Evolutionary conservation across 2,797 vertebrate species (phyloP).

Genomic region (Paguma larvata): DNA sequence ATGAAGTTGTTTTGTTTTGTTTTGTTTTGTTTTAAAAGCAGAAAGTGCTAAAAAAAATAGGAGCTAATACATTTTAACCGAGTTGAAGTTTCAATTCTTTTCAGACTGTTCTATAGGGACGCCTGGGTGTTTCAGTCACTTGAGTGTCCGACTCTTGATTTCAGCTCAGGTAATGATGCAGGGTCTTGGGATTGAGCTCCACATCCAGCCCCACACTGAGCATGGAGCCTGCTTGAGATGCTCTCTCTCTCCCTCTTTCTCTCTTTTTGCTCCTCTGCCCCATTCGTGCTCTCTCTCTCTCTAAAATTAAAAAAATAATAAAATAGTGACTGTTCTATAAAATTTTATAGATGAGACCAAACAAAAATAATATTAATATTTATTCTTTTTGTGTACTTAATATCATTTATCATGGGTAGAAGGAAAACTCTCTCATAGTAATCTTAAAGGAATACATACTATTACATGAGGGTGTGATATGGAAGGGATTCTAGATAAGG

Average conservation of each 20-base stretch:
- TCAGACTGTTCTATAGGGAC: not conserved
- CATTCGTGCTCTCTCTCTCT: too few species aligned
- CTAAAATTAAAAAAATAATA: too few species aligned
- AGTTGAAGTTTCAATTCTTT: not conserved
- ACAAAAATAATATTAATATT: slow-evolving; percentile 31
- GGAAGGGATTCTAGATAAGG: not conserved
- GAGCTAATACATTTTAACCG: not conserved
- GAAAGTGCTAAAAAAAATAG: not conserved
- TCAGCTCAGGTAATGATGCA: too few species aligned
- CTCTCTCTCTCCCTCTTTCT: too few species aligned
- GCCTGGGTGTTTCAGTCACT: too few species aligned
- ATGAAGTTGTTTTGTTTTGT: not conserved
- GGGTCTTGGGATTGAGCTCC: too few species aligned
- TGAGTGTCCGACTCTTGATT: too few species aligned
- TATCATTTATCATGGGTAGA: not conserved
- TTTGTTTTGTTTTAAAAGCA: not conserved
- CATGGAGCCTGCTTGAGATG: too few species aligned
- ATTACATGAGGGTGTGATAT: not conserved
- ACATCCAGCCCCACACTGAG: too few species aligned
- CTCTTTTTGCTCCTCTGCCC: too few species aligned
- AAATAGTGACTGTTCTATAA: not conserved
- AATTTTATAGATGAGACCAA: not conserved
- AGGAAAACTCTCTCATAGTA: not conserved
- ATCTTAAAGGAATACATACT: not conserved
- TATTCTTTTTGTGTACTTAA: not conserved